These are phyloP conservation scores for Nymphalis urticae DNA, from an alignment of 2,888 invertebrate species.

Conservation along the genomic window DNA sequence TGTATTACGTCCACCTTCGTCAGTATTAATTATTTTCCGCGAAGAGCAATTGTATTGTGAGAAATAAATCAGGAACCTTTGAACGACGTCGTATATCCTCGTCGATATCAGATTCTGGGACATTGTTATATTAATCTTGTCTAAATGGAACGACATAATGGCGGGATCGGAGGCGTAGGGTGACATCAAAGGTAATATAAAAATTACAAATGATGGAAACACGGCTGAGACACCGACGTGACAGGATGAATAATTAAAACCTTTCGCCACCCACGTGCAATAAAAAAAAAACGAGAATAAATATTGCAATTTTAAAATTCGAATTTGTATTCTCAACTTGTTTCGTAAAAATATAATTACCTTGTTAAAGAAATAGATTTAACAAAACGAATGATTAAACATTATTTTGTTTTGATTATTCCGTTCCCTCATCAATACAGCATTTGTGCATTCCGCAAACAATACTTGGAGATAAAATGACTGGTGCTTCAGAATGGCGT, in stretches of 20 bases:
- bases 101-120: constrained; percentile 31
- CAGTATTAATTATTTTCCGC: constrained; percentile 7
- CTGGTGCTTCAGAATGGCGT: constrained; percentile 24
- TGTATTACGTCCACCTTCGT: constrained; percentile 13
- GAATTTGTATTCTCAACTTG: not conserved
- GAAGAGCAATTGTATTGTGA: constrained; percentile 26
- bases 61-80: constrained; percentile 37
- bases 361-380: not conserved
- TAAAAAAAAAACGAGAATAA: not conserved
- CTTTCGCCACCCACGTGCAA: not conserved
- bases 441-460: constrained; percentile 30
- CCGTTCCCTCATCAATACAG: constrained; percentile 1
- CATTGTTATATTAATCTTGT: constrained; percentile 43
- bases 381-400: constrained; percentile 7
- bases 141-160: constrained; percentile 41
- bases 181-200: constrained; percentile 30
- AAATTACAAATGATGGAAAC: constrained; percentile 30
- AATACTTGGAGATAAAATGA: constrained; percentile 24
- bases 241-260: constrained; percentile 26
- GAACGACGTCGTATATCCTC: constrained; percentile 32
- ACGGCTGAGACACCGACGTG: constrained; percentile 24
- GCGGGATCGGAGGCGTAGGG: constrained; percentile 21
- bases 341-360: no score
- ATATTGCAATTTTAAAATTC: not conserved
- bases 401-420: not conserved